Evolutionary conservation across 2,888 invertebrate species (phyloP).

Genomic region (Volucella bombylans): DNA sequence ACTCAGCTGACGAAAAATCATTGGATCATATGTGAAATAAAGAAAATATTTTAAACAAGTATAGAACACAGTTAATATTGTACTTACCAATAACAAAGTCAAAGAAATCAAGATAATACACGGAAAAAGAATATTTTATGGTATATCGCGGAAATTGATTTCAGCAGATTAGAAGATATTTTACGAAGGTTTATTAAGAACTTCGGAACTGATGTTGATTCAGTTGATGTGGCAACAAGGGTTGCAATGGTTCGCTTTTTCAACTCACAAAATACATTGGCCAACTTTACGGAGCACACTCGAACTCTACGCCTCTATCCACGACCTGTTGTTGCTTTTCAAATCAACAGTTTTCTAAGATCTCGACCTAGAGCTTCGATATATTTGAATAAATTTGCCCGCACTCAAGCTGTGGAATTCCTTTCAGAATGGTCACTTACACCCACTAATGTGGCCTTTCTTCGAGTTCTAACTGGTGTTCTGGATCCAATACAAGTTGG

Average conservation of each 20-base stretch:
- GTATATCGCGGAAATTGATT: no score
- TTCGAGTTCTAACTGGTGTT: constrained; percentile 97
- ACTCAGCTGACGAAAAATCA: no score
- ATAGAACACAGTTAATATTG: background rate
- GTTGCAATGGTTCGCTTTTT: constrained; percentile 99
- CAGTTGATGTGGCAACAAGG: constrained; percentile 98
- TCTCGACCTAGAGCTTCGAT: constrained; percentile 94
- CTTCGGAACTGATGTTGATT: constrained; percentile 96
- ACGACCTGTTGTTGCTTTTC: constrained; percentile 98
- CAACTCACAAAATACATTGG: constrained; percentile 97
- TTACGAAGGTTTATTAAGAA: no score
- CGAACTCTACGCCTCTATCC: constrained; percentile 97
- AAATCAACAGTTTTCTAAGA: constrained; percentile 97
- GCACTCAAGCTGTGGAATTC: constrained; percentile 99
- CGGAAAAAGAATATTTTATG: background rate
- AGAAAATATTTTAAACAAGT: no score
- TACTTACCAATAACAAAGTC: background rate
- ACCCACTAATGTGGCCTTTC: constrained; percentile 98
- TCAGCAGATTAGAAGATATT: no score
- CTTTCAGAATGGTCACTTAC: constrained; percentile 99
- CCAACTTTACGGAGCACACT: constrained; percentile 99
- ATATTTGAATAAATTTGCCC: constrained; percentile 95
- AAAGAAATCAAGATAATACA: background rate
- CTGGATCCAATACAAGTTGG: constrained; percentile 97
- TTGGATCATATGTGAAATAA: no score